phyloP scores from a whole-genome alignment of 2,797 vertebrate genomes.

The Gallinago solitaria region DNA sequence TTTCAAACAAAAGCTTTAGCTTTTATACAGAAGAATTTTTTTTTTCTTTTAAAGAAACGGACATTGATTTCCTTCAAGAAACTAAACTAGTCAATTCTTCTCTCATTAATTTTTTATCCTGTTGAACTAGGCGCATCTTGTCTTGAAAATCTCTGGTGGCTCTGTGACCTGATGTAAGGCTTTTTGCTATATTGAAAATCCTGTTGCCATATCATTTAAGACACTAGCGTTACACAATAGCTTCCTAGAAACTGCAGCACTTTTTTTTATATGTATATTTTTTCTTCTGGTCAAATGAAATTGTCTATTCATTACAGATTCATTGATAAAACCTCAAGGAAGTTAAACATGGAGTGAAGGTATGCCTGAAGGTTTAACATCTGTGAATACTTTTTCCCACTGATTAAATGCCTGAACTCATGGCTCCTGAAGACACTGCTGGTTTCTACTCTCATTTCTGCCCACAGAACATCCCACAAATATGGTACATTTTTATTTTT shows the following conservation, averaged over 20 bases:
- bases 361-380: background rate
- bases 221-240: background rate
- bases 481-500: background rate
- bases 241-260: background rate
- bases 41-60: background rate
- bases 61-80: background rate
- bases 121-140: background rate
- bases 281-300: background rate
- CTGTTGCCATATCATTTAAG: background rate
- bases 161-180: background rate
- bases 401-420: background rate
- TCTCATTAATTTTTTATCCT: background rate
- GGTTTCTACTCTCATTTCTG: background rate
- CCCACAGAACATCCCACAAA: background rate
- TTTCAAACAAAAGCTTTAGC: background rate
- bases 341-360: background rate
- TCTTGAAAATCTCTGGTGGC: background rate
- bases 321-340: background rate
- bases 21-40: background rate
- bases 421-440: background rate
- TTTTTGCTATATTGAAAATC: background rate
- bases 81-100: background rate
- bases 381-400: background rate
- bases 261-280: background rate
- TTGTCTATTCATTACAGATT: background rate